Evolutionary conservation across 2,797 vertebrate genomes (phyloP).

Genomic region (Peromyscus nudipes): DNA sequence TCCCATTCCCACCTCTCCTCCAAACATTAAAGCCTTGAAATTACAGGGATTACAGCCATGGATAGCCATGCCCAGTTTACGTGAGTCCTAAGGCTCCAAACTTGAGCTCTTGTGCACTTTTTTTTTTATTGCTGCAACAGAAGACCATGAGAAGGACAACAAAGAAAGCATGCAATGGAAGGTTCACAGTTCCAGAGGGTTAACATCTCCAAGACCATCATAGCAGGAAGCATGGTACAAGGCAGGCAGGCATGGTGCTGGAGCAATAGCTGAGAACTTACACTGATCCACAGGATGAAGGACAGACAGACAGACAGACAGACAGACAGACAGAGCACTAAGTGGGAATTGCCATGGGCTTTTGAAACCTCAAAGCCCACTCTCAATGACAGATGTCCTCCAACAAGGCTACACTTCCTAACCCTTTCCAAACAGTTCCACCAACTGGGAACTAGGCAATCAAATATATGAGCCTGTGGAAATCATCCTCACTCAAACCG

Average conservation of each 20-base stretch:
- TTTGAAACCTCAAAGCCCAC: background rate
- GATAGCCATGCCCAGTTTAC: too few relatives aligned
- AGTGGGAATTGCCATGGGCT: background rate
- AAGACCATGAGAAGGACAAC: background rate
- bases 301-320: background rate
- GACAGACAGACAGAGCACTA: background rate
- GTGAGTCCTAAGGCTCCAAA: background rate
- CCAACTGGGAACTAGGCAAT: background rate
- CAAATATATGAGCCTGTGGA: background rate
- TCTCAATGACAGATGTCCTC: background rate
- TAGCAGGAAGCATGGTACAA: background rate
- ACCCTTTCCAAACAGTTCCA: background rate
- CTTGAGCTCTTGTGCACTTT: background rate
- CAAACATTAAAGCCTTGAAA: background rate
- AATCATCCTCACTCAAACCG: background rate
- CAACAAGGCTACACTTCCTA: background rate
- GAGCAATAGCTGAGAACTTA: background rate
- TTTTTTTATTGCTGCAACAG: background rate
- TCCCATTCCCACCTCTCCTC: background rate
- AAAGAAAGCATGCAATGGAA: background rate
- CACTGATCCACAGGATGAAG: too few relatives aligned
- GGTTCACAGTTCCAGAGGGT: background rate
- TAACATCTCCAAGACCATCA: background rate
- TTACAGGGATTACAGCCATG: background rate
- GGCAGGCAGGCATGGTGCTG: background rate